Evolutionary conservation across 2,113 vertebrate species (phyloP).

Genomic region (Mirza zaza): DNA sequence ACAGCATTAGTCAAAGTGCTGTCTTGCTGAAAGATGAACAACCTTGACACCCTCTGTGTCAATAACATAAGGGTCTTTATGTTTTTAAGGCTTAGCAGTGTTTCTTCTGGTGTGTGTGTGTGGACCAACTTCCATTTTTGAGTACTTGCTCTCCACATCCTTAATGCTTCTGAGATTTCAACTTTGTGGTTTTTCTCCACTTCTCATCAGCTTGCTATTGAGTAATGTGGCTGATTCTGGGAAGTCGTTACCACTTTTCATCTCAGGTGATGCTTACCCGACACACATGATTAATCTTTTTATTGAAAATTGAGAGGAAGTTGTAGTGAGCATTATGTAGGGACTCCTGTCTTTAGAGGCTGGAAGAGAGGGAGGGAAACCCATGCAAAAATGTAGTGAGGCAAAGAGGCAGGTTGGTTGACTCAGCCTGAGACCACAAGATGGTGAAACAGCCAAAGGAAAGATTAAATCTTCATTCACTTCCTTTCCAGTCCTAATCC

Average conservation of each 20-base stretch:
- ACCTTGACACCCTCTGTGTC: neutral
- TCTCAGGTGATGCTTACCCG: neutral
- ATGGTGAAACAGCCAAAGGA: neutral
- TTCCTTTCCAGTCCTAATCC: neutral
- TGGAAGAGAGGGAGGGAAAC: neutral
- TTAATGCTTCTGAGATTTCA: neutral
- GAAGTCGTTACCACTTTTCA: neutral
- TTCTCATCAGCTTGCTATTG: conserved; percentile 34
- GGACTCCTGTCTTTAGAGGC: neutral
- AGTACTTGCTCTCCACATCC: neutral
- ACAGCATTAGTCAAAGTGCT: neutral
- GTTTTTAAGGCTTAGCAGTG: neutral
- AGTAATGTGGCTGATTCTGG: conserved; percentile 31
- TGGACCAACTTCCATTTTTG: neutral
- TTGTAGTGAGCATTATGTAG: neutral
- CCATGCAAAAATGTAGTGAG: neutral
- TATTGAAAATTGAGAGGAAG: neutral
- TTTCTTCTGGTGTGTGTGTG: neutral
- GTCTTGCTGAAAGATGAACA: neutral
- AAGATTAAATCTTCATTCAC: neutral
- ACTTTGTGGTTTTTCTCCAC: conserved; percentile 32
- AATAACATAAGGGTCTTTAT: neutral
- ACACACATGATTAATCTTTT: neutral
- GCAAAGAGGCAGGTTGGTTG: neutral
- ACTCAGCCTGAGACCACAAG: neutral